Conservation (phyloP, 2,113 vertebrate genomes). For the Ploceus nigricollis region DNA sequence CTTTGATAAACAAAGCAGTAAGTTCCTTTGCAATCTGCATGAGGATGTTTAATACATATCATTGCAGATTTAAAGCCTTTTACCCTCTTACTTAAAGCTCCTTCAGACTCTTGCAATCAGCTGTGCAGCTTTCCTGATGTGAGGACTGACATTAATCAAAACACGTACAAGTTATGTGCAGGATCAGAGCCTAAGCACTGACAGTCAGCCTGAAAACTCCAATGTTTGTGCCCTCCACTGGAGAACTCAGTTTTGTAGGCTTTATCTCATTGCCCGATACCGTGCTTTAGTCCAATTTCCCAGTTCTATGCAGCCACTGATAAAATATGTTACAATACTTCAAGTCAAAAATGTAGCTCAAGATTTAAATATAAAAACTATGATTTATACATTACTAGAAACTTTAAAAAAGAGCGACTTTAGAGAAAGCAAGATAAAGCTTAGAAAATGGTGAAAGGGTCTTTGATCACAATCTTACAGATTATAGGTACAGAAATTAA, state of each 20-base stretch:
- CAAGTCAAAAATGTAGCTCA: slow-evolving; percentile 65
- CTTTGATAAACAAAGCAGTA: slow-evolving; percentile 54
- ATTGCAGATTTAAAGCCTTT: slow-evolving; percentile 66
- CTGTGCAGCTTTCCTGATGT: not conserved
- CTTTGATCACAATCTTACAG: slow-evolving; percentile 25
- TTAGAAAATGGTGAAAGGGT: slow-evolving; percentile 66
- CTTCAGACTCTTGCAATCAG: not conserved
- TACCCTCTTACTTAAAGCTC: slow-evolving; percentile 39
- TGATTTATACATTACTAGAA: slow-evolving; percentile 76
- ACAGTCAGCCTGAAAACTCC: not conserved
- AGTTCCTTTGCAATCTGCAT: slow-evolving; percentile 32
- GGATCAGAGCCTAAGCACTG: not conserved
- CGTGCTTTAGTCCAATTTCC: not conserved
- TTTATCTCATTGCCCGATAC: not conserved
- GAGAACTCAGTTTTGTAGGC: not conserved
- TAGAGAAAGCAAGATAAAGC: slow-evolving; percentile 62
- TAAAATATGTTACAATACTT: slow-evolving; percentile 60
- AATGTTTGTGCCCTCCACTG: not conserved
- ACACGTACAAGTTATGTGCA: not conserved
- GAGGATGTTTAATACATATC: slow-evolving; percentile 5
- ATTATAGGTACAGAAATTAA: slow-evolving; percentile 34
- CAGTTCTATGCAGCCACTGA: not conserved
- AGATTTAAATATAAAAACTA: slow-evolving; percentile 80
- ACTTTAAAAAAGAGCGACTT: slow-evolving; percentile 71
- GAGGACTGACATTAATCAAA: not conserved